Conservation (phyloP, 2,888 invertebrate species). For the Andrena fulva region DNA sequence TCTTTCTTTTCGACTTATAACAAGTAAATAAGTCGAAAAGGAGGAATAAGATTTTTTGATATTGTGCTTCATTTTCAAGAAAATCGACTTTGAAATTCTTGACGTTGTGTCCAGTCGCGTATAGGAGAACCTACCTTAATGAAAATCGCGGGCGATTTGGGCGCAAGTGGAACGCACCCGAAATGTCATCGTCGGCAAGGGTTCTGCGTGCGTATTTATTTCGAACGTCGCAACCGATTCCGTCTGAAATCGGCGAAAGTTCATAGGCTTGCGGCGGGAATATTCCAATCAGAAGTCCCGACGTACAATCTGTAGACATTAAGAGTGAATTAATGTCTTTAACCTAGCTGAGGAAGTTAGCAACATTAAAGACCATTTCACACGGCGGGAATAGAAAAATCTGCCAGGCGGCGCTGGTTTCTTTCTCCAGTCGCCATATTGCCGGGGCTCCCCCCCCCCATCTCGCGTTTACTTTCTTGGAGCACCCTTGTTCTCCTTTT, state of each 20-base stretch:
- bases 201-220: not conserved
- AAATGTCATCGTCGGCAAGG: not conserved
- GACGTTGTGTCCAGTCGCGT: too few species aligned
- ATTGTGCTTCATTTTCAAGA: too few species aligned
- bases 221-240: not conserved
- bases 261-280: not conserved
- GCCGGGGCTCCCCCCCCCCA: constrained; percentile 40
- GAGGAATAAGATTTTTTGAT: too few species aligned
- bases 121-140: too few species aligned
- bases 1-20: too few species aligned
- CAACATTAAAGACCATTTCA: constrained; percentile 51
- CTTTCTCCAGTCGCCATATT: constrained; percentile 79
- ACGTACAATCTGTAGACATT: not conserved
- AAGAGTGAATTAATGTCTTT: not conserved
- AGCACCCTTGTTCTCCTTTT: constrained; percentile 48
- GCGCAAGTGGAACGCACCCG: too few species aligned
- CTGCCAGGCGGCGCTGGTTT: constrained; percentile 81
- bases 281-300: too few species aligned
- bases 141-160: too few species aligned
- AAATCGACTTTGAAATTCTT: too few species aligned
- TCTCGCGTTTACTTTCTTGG: constrained; percentile 25
- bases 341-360: constrained; percentile 33
- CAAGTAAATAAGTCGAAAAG: too few species aligned
- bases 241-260: not conserved
- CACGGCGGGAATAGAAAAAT: constrained; percentile 81